Percentiles rank a stretch among this genome's conserved stretches.
Evolutionary conservation across 2,797 vertebrate species (phyloP).

Genomic region (Helarctos malayanus): DNA sequence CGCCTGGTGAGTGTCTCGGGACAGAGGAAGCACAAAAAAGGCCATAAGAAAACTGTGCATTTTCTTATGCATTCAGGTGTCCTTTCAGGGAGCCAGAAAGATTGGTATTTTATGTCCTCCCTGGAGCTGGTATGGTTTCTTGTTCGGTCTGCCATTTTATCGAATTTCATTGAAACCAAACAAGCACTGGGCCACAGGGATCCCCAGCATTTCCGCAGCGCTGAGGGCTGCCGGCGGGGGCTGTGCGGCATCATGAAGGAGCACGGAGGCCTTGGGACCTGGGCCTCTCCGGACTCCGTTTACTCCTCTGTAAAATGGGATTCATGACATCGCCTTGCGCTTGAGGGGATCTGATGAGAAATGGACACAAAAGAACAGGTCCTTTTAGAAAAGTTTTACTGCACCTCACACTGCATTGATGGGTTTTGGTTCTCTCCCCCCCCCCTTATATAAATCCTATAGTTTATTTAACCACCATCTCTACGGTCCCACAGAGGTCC

Average conservation of each 20-base stretch:
- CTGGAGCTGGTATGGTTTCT: slow-evolving; percentile 19
- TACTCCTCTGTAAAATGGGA: neutral
- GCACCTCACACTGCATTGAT: neutral
- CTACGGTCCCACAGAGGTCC: accelerated
- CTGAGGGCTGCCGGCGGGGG: accelerated
- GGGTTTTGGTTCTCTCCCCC: neutral
- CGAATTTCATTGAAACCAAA: slow-evolving; percentile 68
- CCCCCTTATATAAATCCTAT: neutral
- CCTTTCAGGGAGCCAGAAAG: neutral
- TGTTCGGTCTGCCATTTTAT: slow-evolving; percentile 30
- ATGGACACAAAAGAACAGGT: neutral
- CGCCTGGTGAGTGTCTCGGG: accelerated
- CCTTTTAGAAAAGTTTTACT: neutral
- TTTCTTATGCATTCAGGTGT: neutral
- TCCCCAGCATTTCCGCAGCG: neutral
- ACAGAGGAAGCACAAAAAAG: neutral
- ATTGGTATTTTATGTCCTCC: neutral
- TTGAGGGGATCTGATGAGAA: neutral
- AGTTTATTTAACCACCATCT: neutral
- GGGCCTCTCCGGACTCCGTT: neutral
- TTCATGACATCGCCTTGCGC: neutral
- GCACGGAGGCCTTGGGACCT: neutral
- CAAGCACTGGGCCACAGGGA: neutral
- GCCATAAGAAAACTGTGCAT: neutral
- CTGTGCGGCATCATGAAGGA: accelerated